Percentiles rank a stretch among this genome's conserved stretches.
Evolutionary conservation across 2,888 invertebrate species (phyloP).

Genomic region (Stramonita haemastoma): DNA sequence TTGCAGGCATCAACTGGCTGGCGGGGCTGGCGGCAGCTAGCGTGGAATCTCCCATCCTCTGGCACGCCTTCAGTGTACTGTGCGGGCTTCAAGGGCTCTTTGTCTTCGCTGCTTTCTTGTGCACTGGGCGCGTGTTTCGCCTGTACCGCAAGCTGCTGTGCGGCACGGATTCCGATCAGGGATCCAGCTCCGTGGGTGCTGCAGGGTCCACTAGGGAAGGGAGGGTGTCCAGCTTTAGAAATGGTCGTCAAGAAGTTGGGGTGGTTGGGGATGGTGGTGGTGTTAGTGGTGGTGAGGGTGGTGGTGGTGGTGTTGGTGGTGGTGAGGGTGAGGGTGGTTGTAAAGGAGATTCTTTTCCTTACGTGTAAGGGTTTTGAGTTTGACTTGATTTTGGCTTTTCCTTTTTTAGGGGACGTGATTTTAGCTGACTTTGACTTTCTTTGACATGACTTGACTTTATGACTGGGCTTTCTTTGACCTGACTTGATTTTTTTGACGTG

Average conservation of each 20-base stretch:
- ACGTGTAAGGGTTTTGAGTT: too few species aligned
- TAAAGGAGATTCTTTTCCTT: too few species aligned
- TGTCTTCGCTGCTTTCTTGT: constrained; percentile 43
- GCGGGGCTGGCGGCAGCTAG: constrained; percentile 1
- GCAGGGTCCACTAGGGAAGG: background rate
- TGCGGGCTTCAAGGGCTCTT: constrained; percentile 44
- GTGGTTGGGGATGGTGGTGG: background rate
- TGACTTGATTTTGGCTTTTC: too few species aligned
- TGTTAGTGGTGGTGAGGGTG: background rate
- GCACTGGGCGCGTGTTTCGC: constrained; percentile 36
- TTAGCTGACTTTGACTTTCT: too few species aligned
- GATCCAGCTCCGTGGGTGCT: background rate
- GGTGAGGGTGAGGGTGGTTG: background rate
- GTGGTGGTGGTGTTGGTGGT: background rate
- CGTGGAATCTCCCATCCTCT: background rate
- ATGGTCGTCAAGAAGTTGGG: background rate
- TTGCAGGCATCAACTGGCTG: constrained; percentile 39
- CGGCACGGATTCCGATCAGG: background rate
- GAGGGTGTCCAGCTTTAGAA: background rate
- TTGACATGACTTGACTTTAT: too few species aligned
- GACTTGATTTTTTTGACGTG: too few species aligned
- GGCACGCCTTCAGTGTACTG: constrained; percentile 36
- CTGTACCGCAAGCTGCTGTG: constrained; percentile 32
- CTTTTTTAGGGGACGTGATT: too few species aligned
- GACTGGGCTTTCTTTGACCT: too few species aligned